A percentile compares a stretch with the other conserved stretches of the same genome.
Conservation (phyloP, 2,113 vertebrate genomes). For the Sorex araneus region DNA sequence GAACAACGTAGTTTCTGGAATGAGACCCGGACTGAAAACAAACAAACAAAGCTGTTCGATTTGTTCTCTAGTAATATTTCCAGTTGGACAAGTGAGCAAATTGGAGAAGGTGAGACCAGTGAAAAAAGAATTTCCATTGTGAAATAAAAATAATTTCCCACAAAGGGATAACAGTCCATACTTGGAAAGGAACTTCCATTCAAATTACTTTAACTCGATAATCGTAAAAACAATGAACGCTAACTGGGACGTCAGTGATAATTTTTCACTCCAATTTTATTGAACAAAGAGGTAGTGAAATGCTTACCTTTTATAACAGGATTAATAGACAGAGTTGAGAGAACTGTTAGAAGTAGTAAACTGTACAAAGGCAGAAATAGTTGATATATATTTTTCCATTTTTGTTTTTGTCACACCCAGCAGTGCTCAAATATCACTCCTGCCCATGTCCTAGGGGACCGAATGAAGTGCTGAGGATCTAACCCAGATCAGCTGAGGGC, state of each 20-base stretch:
- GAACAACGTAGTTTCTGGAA: neutral
- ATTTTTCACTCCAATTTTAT: constrained; percentile 17
- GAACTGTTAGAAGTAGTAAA: constrained; percentile 32
- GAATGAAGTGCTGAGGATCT: no score
- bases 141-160: constrained; percentile 32
- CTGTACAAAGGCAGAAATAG: neutral
- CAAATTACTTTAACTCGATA: neutral
- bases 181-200: neutral
- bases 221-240: neutral
- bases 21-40: neutral
- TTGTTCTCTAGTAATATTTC: constrained; percentile 50
- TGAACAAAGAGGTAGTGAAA: constrained; percentile 17
- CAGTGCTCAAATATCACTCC: no score
- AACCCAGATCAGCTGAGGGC: no score
- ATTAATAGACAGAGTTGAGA: neutral
- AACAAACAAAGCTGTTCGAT: neutral
- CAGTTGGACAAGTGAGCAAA: neutral
- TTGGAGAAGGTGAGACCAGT: neutral
- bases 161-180: neutral
- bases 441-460: no score
- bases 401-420: no score
- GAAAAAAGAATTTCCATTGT: neutral
- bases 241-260: neutral
- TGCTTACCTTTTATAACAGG: constrained; percentile 14
- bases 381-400: neutral